Conservation (phyloP, 2,888 invertebrate species). For the Criorhina ranunculi region DNA sequence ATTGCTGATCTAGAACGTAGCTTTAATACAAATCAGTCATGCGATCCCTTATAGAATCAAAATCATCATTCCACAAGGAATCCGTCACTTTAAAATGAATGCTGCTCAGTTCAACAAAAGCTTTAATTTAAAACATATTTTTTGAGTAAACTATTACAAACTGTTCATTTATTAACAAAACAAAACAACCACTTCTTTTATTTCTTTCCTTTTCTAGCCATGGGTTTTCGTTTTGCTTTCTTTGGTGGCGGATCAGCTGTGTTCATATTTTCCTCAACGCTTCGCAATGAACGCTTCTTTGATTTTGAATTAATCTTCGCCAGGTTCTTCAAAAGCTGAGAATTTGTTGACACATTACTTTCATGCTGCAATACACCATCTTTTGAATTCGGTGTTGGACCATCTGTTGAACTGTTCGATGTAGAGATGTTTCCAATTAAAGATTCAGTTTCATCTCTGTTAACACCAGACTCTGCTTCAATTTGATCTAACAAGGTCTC, state of each 20-base stretch:
- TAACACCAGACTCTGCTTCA: slow-evolving; percentile 70
- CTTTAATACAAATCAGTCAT: too few species aligned
- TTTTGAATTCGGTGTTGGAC: slow-evolving; percentile 63
- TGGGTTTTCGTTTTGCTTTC: slow-evolving; percentile 71
- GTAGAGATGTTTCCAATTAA: background rate
- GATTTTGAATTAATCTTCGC: slow-evolving; percentile 80
- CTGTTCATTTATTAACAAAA: slow-evolving; percentile 24
- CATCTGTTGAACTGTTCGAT: slow-evolving; percentile 31
- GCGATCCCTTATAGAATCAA: too few species aligned
- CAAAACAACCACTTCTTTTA: background rate
- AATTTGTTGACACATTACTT: slow-evolving; percentile 77
- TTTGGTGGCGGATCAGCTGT: slow-evolving; percentile 77
- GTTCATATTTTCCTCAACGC: slow-evolving; percentile 71
- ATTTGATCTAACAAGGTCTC: slow-evolving; percentile 77
- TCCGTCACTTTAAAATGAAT: background rate
- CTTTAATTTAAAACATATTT: background rate
- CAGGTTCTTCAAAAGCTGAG: slow-evolving; percentile 80
- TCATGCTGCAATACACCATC: slow-evolving; percentile 78
- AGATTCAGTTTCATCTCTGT: background rate
- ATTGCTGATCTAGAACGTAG: too few species aligned
- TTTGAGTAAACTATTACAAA: background rate
- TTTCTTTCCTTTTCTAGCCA: slow-evolving; percentile 24
- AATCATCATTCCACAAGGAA: background rate
- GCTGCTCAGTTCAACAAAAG: too few species aligned
- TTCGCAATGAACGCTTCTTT: slow-evolving; percentile 78